Percentiles rank a stretch among this genome's conserved stretches.
phyloP scores from a whole-genome alignment of 1,140 invertebrate genomes.

The Colletes gigas region DNA sequence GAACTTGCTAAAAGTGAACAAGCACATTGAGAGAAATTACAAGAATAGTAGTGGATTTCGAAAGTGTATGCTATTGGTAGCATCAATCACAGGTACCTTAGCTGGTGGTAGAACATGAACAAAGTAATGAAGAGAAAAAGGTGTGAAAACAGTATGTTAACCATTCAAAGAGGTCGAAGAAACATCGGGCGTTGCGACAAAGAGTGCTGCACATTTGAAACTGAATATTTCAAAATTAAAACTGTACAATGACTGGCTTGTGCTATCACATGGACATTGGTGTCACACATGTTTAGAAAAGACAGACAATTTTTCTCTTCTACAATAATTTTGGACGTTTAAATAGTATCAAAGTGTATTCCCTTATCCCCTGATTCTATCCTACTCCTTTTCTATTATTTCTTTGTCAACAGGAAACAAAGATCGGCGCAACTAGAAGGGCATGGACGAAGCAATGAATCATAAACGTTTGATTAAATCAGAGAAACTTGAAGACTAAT shows the following conservation, averaged over 20 bases:
- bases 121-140: conserved; percentile 15
- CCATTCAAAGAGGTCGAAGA: not conserved
- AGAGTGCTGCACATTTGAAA: conserved; percentile 7
- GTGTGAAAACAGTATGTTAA: not conserved
- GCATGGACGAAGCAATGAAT: not conserved
- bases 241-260: conserved; percentile 34
- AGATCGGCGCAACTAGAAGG: not conserved
- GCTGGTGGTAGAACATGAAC: not conserved
- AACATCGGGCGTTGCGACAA: not conserved
- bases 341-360: conserved; percentile 43
- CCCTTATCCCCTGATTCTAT: conserved; percentile 16
- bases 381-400: conserved; percentile 26
- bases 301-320: conserved; percentile 30
- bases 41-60: not conserved
- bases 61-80: not conserved
- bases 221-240: conserved; percentile 26
- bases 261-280: conserved; percentile 33
- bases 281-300: conserved; percentile 39
- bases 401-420: conserved; percentile 49
- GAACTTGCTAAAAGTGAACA: conserved; percentile 11
- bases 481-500: conserved; percentile 52
- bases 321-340: conserved; percentile 34
- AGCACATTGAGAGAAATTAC: not conserved
- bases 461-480: conserved; percentile 27
- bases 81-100: conserved; percentile 5